phyloP scores from a whole-genome alignment of 2,797 vertebrate genomes.

The Malurus splendens region DNA sequence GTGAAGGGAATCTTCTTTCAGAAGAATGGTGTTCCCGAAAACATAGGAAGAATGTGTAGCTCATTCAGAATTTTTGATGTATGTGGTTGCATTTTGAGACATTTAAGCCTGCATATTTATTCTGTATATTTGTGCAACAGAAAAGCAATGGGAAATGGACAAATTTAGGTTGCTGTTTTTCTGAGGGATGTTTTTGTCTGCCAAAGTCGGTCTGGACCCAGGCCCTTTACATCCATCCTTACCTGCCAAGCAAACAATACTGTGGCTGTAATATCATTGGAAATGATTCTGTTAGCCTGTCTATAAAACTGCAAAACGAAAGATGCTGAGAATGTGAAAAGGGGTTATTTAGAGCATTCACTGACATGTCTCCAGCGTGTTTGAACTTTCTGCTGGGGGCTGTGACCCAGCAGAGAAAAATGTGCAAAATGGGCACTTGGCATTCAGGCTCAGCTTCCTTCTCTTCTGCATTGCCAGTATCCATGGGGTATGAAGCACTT shows the following conservation, averaged over 20 bases:
- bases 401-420: neutral
- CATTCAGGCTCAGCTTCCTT: neutral
- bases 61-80: neutral
- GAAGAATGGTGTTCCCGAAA: neutral
- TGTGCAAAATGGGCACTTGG: neutral
- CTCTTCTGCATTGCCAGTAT: neutral
- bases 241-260: neutral
- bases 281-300: neutral
- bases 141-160: neutral
- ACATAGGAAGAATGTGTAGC: rapidly evolving
- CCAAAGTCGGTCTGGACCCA: neutral
- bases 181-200: neutral
- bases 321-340: rapidly evolving
- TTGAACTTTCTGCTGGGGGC: neutral
- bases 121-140: neutral
- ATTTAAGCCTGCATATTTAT: neutral
- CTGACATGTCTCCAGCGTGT: rapidly evolving
- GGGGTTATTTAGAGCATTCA: neutral
- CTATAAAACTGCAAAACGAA: neutral
- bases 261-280: neutral
- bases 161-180: neutral
- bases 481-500: neutral
- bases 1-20: neutral
- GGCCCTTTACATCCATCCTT: neutral
- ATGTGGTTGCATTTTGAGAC: neutral